Conservation (phyloP, 2,113 vertebrate species). For the Ornithorhynchus anatinus region DNA sequence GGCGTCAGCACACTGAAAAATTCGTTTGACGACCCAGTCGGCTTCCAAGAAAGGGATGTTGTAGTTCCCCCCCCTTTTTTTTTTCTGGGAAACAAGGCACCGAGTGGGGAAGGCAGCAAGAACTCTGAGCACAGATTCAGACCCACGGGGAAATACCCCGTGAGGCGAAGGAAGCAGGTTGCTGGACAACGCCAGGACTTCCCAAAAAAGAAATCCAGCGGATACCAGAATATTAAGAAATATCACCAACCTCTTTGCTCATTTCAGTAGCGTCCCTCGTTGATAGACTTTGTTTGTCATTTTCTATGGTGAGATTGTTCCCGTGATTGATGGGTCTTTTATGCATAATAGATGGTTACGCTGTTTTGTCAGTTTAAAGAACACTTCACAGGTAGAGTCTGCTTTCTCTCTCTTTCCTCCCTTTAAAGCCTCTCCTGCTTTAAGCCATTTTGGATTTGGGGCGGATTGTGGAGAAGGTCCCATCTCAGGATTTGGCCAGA, state of each 20-base stretch:
- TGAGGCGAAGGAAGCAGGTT: too few species aligned
- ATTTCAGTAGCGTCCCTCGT: not conserved
- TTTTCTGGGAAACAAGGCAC: too few species aligned
- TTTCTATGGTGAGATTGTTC: not conserved
- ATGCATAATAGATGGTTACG: conserved; percentile 1
- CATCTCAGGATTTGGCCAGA: not conserved
- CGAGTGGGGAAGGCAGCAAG: too few species aligned
- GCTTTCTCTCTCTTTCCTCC: not conserved
- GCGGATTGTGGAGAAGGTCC: not conserved
- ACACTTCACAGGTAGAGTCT: not conserved
- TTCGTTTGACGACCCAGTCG: too few species aligned
- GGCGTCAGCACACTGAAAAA: too few species aligned
- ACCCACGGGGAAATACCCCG: too few species aligned
- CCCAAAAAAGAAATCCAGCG: too few species aligned
- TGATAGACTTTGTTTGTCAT: not conserved
- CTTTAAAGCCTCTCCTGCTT: rapidly evolving
- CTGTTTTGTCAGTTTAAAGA: conserved; percentile 16
- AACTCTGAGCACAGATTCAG: too few species aligned
- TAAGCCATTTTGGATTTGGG: not conserved
- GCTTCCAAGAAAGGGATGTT: too few species aligned
- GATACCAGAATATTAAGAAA: not conserved
- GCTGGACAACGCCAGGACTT: too few species aligned
- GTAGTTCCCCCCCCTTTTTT: too few species aligned
- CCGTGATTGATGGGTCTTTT: conserved; percentile 4
- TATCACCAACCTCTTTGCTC: not conserved